Evolutionary conservation across 2,797 vertebrate genomes (phyloP).

Genomic region (Acropternis orthonyx): DNA sequence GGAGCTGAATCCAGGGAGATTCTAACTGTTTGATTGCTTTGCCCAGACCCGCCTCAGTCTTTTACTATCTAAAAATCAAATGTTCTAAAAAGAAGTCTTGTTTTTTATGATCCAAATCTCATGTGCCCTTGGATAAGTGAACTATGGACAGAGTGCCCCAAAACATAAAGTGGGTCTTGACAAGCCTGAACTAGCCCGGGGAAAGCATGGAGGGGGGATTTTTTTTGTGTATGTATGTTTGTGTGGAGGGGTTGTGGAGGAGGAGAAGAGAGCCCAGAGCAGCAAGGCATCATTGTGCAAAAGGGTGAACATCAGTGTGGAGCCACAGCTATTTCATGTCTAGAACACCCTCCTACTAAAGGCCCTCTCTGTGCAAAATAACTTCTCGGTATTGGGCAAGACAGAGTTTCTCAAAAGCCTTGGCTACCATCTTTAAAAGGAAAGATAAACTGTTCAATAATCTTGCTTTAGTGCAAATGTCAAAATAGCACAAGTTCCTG

Average conservation of each 20-base stretch:
- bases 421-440: not conserved
- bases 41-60: not conserved
- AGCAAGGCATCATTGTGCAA: not conserved
- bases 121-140: not conserved
- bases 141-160: not conserved
- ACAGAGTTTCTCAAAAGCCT: not conserved
- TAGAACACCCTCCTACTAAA: not conserved
- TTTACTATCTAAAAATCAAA: conserved; percentile 24
- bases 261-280: not conserved
- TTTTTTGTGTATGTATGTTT: not conserved
- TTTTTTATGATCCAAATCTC: conserved; percentile 8
- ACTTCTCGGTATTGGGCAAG: not conserved
- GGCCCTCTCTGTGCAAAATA: not conserved
- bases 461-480: not conserved
- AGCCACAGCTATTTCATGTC: not conserved
- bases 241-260: not conserved
- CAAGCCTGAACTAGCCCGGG: not conserved
- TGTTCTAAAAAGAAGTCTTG: not conserved
- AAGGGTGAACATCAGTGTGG: not conserved
- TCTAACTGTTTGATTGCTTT: not conserved
- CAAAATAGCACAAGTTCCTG: not conserved
- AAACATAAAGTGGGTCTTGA: not conserved
- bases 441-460: not conserved
- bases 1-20: not conserved
- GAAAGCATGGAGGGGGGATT: not conserved